Evolutionary conservation across 2,113 vertebrate species (phyloP).

Genomic region (Pachyramphus minor): DNA sequence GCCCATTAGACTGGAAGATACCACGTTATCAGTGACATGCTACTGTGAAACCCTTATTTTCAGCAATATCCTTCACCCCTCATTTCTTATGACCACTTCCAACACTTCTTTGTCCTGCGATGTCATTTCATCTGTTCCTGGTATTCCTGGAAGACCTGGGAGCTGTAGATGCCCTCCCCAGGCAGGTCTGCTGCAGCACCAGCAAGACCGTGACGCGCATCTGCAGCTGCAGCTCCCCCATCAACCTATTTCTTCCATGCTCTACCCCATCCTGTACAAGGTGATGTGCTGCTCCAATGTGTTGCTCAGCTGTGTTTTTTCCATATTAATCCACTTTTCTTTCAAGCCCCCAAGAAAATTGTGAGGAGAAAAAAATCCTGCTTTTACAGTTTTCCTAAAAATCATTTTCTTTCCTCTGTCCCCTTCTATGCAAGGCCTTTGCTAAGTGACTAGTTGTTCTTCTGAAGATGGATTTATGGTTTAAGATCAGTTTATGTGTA

Average conservation of each 20-base stretch:
- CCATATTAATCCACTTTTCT: neutral
- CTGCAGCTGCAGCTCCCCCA: fast-evolving
- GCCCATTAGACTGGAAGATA: neutral
- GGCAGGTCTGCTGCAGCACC: neutral
- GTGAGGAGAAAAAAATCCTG: fast-evolving
- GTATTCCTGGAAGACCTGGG: neutral
- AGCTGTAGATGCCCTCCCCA: neutral
- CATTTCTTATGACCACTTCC: neutral
- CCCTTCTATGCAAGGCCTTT: neutral
- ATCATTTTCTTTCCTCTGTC: neutral
- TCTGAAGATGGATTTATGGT: neutral
- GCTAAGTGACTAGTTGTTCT: neutral
- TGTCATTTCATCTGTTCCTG: neutral
- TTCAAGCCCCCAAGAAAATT: neutral
- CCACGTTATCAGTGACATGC: fast-evolving
- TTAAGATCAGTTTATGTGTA: neutral
- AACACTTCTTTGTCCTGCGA: neutral
- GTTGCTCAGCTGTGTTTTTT: neutral
- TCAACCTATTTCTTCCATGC: neutral
- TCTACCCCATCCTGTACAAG: neutral
- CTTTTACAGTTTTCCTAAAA: neutral
- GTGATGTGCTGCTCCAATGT: neutral
- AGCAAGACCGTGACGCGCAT: too few species aligned
- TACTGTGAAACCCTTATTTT: neutral
- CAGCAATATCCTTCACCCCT: neutral